Percentiles rank a stretch among this genome's conserved stretches.
Conservation (phyloP, 64 coral and sea anemone genomes). For the Porites australiensis region DNA sequence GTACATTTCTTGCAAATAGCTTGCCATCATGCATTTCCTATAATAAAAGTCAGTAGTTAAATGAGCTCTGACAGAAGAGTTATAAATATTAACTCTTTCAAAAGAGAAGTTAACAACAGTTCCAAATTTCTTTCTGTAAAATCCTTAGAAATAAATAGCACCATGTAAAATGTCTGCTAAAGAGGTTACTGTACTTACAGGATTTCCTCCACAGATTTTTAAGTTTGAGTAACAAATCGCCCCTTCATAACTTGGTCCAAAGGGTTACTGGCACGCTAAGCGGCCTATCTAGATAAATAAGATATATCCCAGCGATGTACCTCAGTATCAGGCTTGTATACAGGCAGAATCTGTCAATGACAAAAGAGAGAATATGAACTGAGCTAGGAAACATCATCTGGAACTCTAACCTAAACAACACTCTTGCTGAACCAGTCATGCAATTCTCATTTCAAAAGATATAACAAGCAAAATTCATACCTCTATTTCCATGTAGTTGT, state of each 20-base stretch:
- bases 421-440: neutral
- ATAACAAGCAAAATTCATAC: constrained; percentile 4
- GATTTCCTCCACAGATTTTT: too few relatives aligned
- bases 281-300: too few relatives aligned
- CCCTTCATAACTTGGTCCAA: too few relatives aligned
- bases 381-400: neutral
- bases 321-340: constrained; percentile 88
- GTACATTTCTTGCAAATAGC: constrained; percentile 89
- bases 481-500: constrained; percentile 91
- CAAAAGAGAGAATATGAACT: constrained; percentile 1
- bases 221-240: too few relatives aligned
- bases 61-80: neutral
- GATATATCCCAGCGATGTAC: constrained; percentile 7
- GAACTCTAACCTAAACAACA: neutral
- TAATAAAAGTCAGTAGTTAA: neutral
- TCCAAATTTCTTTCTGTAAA: too few relatives aligned
- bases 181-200: too few relatives aligned
- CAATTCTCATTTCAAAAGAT: too few relatives aligned
- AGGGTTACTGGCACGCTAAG: too few relatives aligned
- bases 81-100: too few relatives aligned
- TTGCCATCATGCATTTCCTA: constrained; percentile 90
- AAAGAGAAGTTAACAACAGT: neutral
- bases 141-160: too few relatives aligned
- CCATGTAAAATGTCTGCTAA: too few relatives aligned
- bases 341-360: constrained; percentile 76